Evolutionary conservation across 2,888 invertebrate species (phyloP).

Genomic region (Ormia ochracea): DNA sequence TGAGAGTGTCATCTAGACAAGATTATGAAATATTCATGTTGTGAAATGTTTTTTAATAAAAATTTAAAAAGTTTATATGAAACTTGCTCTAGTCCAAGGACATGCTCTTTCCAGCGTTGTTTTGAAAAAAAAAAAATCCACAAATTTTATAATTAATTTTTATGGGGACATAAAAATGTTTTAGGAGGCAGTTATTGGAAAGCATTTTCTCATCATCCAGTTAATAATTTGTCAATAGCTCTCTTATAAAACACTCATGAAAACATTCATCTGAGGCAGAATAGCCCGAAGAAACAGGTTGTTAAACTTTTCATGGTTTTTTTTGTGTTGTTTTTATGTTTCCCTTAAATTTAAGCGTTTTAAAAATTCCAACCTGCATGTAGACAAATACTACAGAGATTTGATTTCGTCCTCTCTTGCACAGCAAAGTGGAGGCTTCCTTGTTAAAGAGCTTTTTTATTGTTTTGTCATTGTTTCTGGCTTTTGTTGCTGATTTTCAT

Average conservation of each 20-base stretch:
- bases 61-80: not conserved
- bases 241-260: too few relatives aligned
- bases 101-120: too few relatives aligned
- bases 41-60: not conserved
- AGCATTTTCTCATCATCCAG: too few relatives aligned
- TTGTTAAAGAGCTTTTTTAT: constrained; percentile 40
- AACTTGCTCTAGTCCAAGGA: too few relatives aligned
- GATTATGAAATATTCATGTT: not conserved
- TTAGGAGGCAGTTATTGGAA: too few relatives aligned
- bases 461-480: constrained; percentile 9
- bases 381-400: not conserved
- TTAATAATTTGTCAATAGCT: too few relatives aligned
- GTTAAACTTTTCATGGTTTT: not conserved
- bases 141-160: too few relatives aligned
- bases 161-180: too few relatives aligned
- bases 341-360: not conserved
- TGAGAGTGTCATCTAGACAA: constrained; percentile 1
- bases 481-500: not conserved
- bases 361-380: not conserved
- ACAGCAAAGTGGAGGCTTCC: constrained; percentile 19
- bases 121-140: too few relatives aligned
- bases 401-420: not conserved
- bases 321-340: not conserved
- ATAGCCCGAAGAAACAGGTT: not conserved
- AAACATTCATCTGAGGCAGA: too few relatives aligned